These are phyloP conservation scores for Drosophila trapezifrons DNA, from an alignment of 1,140 invertebrate genomes.

Conservation along the genomic window DNA sequence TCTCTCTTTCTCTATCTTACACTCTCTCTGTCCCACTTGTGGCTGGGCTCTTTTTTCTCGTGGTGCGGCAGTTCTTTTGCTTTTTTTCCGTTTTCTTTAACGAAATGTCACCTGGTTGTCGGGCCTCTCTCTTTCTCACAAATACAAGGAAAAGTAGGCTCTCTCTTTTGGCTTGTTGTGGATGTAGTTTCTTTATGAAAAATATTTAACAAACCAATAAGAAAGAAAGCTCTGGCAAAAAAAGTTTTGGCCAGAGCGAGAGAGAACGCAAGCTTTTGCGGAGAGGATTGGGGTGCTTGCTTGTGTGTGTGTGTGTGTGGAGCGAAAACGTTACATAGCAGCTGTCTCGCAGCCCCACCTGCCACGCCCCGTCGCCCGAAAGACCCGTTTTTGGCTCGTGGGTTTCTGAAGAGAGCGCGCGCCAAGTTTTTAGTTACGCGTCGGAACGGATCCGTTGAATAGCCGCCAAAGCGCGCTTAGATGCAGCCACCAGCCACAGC, in stretches of 20 bases:
- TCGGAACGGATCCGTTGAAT: slow-evolving; percentile 79
- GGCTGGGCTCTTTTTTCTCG: slow-evolving; percentile 14
- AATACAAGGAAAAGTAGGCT: slow-evolving; percentile 9
- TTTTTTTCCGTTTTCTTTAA: slow-evolving; percentile 31
- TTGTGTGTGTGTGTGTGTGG: slow-evolving; percentile 18
- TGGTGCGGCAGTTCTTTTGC: slow-evolving; percentile 21
- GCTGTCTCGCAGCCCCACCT: slow-evolving; percentile 47
- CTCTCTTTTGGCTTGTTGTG: slow-evolving; percentile 28
- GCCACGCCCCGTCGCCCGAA: slow-evolving; percentile 46
- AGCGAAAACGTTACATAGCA: slow-evolving; percentile 53
- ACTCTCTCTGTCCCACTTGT: slow-evolving; percentile 16
- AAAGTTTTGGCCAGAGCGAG: slow-evolving; percentile 25
- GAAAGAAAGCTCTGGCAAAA: slow-evolving; percentile 49
- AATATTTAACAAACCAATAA: slow-evolving; percentile 53
- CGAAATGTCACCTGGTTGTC: slow-evolving; percentile 51
- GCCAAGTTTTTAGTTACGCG: slow-evolving; percentile 82
- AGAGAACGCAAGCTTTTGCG: slow-evolving; percentile 49
- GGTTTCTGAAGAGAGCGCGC: slow-evolving; percentile 67
- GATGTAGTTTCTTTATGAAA: slow-evolving; percentile 47
- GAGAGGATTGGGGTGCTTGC: slow-evolving; percentile 31
- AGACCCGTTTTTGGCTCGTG: slow-evolving; percentile 73
- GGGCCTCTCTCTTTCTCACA: slow-evolving; percentile 17
- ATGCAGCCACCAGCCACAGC: slow-evolving; percentile 63
- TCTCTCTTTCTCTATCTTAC: slow-evolving; percentile 13
- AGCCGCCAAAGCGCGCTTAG: slow-evolving; percentile 74